Conservation (phyloP, 2,113 vertebrate species). For the Argyrosomus japonicus region DNA sequence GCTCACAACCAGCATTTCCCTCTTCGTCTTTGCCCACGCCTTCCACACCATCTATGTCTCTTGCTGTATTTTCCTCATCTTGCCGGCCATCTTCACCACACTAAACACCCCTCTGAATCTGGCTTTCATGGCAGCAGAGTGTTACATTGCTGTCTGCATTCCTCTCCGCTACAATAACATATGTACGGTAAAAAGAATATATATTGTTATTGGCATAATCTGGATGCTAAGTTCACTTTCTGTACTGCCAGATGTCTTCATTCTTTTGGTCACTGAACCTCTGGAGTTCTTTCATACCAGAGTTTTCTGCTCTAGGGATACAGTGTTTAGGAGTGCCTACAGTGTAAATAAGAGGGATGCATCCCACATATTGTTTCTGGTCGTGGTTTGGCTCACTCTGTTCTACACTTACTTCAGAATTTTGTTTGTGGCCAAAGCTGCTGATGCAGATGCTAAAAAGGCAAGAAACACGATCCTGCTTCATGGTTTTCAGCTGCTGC, state of each 20-base stretch:
- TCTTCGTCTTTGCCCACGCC: constrained; percentile 16
- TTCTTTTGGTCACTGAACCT: constrained; percentile 37
- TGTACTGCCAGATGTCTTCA: constrained; percentile 62
- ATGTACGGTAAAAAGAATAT: constrained; percentile 67
- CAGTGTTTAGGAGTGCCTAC: constrained; percentile 10
- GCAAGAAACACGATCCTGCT: constrained; percentile 79
- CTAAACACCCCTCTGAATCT: constrained; percentile 73
- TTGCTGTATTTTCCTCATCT: constrained; percentile 68
- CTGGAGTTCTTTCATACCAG: constrained; percentile 42
- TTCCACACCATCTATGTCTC: constrained; percentile 42
- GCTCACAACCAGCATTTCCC: constrained; percentile 36
- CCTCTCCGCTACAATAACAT: constrained; percentile 67
- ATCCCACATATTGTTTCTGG: constrained; percentile 59
- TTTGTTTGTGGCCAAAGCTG: constrained; percentile 56
- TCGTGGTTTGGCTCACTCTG: constrained; percentile 68
- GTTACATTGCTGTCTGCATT: constrained; percentile 72
- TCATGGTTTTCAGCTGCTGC: constrained; percentile 73
- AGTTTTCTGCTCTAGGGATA: constrained; percentile 46
- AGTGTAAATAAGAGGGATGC: constrained; percentile 57
- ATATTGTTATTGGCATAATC: constrained; percentile 63
- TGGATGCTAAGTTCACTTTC: constrained; percentile 64
- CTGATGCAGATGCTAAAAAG: constrained; percentile 63
- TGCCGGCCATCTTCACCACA: constrained; percentile 52
- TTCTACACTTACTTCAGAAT: constrained; percentile 73
- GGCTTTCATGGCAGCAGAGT: constrained; percentile 72